Base-by-base conservation (phyloP, 2,797 vertebrate species). In the Craterocephalus amniculus region DNA sequence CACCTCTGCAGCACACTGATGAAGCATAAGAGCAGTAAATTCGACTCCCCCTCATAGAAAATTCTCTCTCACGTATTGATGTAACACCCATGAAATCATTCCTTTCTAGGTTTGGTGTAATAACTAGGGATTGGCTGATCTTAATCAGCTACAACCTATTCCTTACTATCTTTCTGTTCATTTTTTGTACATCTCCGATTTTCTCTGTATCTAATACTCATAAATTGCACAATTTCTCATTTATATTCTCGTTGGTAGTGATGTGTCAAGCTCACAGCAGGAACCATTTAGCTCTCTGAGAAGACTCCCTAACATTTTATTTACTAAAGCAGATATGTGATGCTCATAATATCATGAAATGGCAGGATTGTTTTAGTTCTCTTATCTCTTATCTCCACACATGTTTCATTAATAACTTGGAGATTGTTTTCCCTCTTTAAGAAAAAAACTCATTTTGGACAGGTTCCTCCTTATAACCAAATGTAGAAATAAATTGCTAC, bases 1-100 rank as follows among this genome's bases (percentile, higher is more conserved):
- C 83, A 70, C 78, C 77, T 75, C 88, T 87, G 88, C 90, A 84
- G 87, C 83, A 83, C 89, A 87, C 83, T 88, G 86, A 92, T 91
- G 85, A 91, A 89, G 87, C 86, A 81, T 88, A 87, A 90, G 91
- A 88, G 81, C 83, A 78, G 80, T 92, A 91, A 89, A 92, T 92
- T 91, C 64, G 75, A 59, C 68, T 81, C 78, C 20, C 80, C 72
- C 75, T 87, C 85, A 85, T 84, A 86, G 81, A 83, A 84, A 80
- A 83, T 74, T 62, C 80, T 34, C 80, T 74, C 79, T 71, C 68
- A 67, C 80, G 83, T 89, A 84, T 89, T 90, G 87, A 89, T 87
- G 85, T 79, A 90, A 91, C 85, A 86, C 82, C 72, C 67, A 76
- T 87, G 88, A 90, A 92, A 88, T 91, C 74, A 77, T 83, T 72